Base-by-base conservation (phyloP, 2,797 vertebrate species). In the Rhadinocentrus ornatus region DNA sequence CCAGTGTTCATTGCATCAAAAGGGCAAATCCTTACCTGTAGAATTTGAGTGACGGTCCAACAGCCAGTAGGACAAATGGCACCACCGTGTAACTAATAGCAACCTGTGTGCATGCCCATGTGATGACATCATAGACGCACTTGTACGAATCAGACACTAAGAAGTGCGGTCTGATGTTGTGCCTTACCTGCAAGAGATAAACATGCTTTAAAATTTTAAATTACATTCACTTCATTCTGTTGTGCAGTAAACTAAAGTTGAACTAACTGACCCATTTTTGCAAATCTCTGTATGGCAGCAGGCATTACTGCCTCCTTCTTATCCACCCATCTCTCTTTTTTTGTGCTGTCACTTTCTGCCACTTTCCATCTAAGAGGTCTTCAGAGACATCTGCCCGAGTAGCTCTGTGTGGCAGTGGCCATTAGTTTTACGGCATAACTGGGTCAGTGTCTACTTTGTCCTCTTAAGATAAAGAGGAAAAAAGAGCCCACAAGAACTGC, bases 1-100 rank as follows among this genome's bases (percentile, higher is more conserved):
- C 31, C 32, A 11, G 20, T 1, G 8, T 60, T 54, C 9, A 20
- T 35, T 24, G 11, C 16, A 27, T 54, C 52, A 29, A 16, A 16
- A 48, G 7, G 7, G 6, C 0, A 22, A 15, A 26, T n/a, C 70
- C 72, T 27, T 88, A 98, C 98, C 96, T 96, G 93, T 98, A 99
- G 89, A 99, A 99, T 77, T 90, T 94, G 57, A 99, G 87, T 0
- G 98, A 98, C 0, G 96, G 94, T 79, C 95, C 96, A 64, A 99
- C 87, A 22, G 97, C 95, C 20, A 99, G 95, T 69, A 99, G 93
- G 57, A 99, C 98, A 69, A 99, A 99, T 0, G 98, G 98, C 62
- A 96, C 97, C 0, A 99, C 98, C 1, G 97, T 99, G 91, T 99
- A 99, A 88, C 97, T 96, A 73, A 99, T 96, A 86, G 96, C 96